Base-by-base conservation (phyloP, 1,140 invertebrate species). In the Drosophila orosa region DNA sequence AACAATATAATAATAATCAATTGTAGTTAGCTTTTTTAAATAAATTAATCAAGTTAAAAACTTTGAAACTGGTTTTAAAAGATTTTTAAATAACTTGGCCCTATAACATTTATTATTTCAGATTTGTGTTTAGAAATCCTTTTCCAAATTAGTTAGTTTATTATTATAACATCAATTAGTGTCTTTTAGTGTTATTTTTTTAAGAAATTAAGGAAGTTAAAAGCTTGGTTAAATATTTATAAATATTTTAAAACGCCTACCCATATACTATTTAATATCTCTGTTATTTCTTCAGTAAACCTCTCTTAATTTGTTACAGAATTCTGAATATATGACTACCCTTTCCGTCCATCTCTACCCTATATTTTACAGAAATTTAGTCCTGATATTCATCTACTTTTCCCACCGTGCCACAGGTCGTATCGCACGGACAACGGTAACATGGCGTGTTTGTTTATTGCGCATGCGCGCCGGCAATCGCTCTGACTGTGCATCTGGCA, bases 391-490 rank as follows among this genome's bases (percentile, higher is more conserved):
- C 0, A 17, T 1, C 10, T 0, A 22, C 8, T 13, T 13, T 19
- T 44, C 19, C 83, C 83, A 86, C 79, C 3, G 82, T 87, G 27
- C 31, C 33, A 55, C 60, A 56, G 52, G 54, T 45, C 66, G 31
- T 37, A 60, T 54, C 35, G 73, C 59, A 15, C 47, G 58, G 72
- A 68, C 84, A 87, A 87, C 84, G 84, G 84, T 89, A 89, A 84
- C 69, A 80, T 89, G 77, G 84, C 84, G 84, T 89, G 84, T 89
- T 89, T 89, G 84, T 89, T 89, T 89, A 89, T 89, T 89, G 84
- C 84, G 80, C 80, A 89, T 89, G 84, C 84, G 80, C 77, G 63
- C 84, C 79, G 42, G 68, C 76, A 89, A 90, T 90, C 85, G 80
- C 80, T 74, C 37, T 24, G 39, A 27, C 73, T 56, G 59, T 48